Conservation (phyloP, 1,140 invertebrate species). For the Penaeus vannamei region DNA sequence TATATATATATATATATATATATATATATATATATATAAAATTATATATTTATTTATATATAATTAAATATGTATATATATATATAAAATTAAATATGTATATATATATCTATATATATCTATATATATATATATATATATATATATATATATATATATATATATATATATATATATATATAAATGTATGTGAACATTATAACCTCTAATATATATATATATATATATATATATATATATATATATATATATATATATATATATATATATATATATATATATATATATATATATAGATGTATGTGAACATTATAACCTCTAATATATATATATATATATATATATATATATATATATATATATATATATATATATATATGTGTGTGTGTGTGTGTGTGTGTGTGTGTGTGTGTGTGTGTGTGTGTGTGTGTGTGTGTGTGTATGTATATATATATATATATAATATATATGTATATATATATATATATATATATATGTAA, state of each 20-base stretch:
- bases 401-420: neutral
- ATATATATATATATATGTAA: constrained; percentile 21
- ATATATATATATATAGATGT: neutral
- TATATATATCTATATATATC: neutral
- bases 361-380: constrained; percentile 6
- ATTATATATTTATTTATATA: neutral
- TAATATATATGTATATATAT: constrained; percentile 5
- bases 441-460: constrained; percentile 4
- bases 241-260: constrained; percentile 22
- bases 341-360: constrained; percentile 22
- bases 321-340: no score
- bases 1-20: constrained; percentile 33
- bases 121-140: neutral
- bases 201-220: no score
- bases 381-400: neutral
- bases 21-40: constrained; percentile 25
- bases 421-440: neutral
- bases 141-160: constrained; percentile 16
- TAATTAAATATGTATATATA: neutral
- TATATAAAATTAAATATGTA: neutral
- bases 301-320: neutral
- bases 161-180: constrained; percentile 17
- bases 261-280: constrained; percentile 18
- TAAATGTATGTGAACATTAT: constrained; percentile 7
- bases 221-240: constrained; percentile 13